These are phyloP conservation scores for Onchidella celtica DNA, from an alignment of 2,888 invertebrate species.

Conservation along the genomic window DNA sequence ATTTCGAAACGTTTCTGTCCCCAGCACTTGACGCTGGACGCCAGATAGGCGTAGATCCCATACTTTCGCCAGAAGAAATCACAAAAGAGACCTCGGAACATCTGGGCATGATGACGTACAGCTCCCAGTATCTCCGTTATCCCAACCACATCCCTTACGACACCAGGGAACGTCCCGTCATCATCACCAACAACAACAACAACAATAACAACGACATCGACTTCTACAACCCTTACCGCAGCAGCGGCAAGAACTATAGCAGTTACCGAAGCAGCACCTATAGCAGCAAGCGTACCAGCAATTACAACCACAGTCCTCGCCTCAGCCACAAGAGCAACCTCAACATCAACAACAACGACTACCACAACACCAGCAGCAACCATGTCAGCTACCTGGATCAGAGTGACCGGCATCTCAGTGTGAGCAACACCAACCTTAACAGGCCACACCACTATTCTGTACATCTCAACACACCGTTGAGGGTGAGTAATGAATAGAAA, in stretches of 20 bases:
- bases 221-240: neutral
- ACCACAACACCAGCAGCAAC: neutral
- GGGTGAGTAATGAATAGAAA: too few relatives aligned
- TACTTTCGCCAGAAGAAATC: constrained; percentile 95
- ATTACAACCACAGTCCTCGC: neutral
- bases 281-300: neutral
- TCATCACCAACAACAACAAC: neutral
- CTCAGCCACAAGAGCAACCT: neutral
- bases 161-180: neutral
- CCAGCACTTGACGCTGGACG: constrained; percentile 84
- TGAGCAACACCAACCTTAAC: neutral
- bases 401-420: neutral
- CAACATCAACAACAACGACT: neutral
- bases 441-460: neutral
- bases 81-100: constrained; percentile 96
- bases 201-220: neutral
- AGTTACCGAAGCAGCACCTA: neutral
- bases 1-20: too few relatives aligned
- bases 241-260: neutral
- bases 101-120: constrained; percentile 98
- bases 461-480: neutral
- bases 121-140: constrained; percentile 86
- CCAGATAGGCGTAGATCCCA: constrained; percentile 90
- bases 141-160: constrained; percentile 17
- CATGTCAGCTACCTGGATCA: neutral